Conservation (phyloP, 2,888 invertebrate species). For the Noctua janthe region DNA sequence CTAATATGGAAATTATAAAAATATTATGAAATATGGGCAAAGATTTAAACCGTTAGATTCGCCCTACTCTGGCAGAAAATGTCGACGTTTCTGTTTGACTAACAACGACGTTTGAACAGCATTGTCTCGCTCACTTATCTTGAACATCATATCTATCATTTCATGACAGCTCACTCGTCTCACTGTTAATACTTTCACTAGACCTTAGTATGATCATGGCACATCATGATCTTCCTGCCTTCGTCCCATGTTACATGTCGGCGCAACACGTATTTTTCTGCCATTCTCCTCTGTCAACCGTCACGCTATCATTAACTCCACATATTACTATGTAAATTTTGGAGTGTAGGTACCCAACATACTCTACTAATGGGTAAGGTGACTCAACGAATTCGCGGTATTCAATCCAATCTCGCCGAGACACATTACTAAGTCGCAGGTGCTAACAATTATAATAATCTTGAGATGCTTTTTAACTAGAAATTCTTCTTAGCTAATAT, state of each 20-base stretch:
- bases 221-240: not conserved
- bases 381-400: constrained; percentile 15
- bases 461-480: not conserved
- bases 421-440: constrained; percentile 17
- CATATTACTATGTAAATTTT: not conserved
- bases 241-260: too few relatives aligned
- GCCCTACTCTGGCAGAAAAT: not conserved
- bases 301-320: too few relatives aligned
- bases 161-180: not conserved
- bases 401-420: constrained; percentile 27
- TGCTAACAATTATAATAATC: constrained; percentile 37
- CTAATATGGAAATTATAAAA: not conserved
- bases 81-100: not conserved
- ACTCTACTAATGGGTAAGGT: constrained; percentile 10
- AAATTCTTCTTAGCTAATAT: constrained; percentile 16
- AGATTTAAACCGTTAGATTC: not conserved
- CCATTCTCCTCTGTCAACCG: too few relatives aligned
- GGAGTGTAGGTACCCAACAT: not conserved
- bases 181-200: not conserved
- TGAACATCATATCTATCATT: not conserved
- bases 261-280: too few relatives aligned
- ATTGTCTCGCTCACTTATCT: not conserved
- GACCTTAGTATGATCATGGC: not conserved
- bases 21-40: not conserved
- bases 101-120: not conserved